Base-by-base conservation (phyloP, 2,888 invertebrate genomes). In the Adelphocoris suturalis region DNA sequence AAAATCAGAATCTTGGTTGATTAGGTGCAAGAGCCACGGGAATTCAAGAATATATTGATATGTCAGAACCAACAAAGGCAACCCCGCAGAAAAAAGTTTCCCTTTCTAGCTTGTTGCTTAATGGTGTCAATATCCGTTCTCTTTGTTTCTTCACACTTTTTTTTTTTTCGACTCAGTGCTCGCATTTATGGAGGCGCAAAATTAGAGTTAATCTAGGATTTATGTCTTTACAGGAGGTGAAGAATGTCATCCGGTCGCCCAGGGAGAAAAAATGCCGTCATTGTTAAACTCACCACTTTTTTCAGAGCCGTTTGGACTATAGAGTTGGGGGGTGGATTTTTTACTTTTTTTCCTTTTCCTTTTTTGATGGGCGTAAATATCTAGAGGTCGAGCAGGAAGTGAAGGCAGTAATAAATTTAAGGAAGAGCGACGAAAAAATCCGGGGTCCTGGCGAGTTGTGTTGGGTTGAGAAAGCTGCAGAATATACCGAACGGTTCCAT, bases 141-240 rank as follows among this genome's bases (percentile, higher is more conserved):
- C 19, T 68, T 68, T 68, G 68, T 68, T 68, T 27, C 23, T 68
- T 23, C n/a, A 57, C 23, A 23, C 12, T 23, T 68, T 16, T 68
- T 68, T 61, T 61, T 68, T 12, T 23, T 68, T 23, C 68, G 68
- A 13, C 68, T 68, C 68, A 68, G 68, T 68, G 68, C 68, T 68
- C 68, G 28, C 78, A 78, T 78, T 78, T 47, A 47, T n/a, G 78
- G 37, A 47, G 78, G 78, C 78, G 78, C 78, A 47, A 78, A 78
- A 78, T 78, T 37, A 78, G 78, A 78, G 47, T 37, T 78, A 78
- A 78, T 46, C 78, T 78, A 47, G 78, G 78, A 78, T 78, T 78
- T 78, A 78, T 78, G 78, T 78, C 78, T 78, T 78, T 16, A 16
- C 68, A 47, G 37, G 14, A 78, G 78, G 78, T 78, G 47, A 78